These are phyloP conservation scores for Parelbella ahira DNA, from an alignment of 2,888 invertebrate genomes.

Conservation along the genomic window DNA sequence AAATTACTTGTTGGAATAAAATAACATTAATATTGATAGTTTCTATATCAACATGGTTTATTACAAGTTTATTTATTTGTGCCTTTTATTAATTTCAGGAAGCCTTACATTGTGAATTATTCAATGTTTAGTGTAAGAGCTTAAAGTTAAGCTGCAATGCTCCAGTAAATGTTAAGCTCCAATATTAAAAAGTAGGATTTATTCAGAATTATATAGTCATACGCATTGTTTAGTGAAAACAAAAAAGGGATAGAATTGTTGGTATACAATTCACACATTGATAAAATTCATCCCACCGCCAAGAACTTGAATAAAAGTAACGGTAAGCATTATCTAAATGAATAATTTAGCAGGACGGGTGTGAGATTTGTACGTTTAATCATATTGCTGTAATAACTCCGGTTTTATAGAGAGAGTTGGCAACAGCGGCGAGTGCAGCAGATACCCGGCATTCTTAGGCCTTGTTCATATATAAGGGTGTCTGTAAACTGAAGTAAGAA, in stretches of 20 bases:
- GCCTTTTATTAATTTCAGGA: no score
- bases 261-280: conserved; percentile 10
- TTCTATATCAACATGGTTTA: no score
- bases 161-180: conserved; percentile 6
- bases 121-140: no score
- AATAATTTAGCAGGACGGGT: conserved; percentile 54
- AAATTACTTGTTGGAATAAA: no score
- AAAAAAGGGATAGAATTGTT: conserved; percentile 11
- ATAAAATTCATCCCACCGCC: conserved; percentile 14
- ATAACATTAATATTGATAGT: no score
- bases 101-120: no score
- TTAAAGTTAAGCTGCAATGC: no score
- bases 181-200: conserved; percentile 3
- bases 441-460: conserved; percentile 14
- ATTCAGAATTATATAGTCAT: no score
- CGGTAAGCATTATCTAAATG: conserved; percentile 61
- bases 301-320: conserved; percentile 59
- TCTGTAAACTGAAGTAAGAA: no score
- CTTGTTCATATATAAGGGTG: background rate
- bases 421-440: conserved; percentile 20
- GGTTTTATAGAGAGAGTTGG: conserved; percentile 35
- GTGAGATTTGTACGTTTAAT: conserved; percentile 54
- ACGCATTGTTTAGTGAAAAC: conserved; percentile 12
- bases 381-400: conserved; percentile 54
- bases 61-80: no score